phyloP scores from a whole-genome alignment of 2,113 vertebrate species.

The Aptenodytes patagonicus region DNA sequence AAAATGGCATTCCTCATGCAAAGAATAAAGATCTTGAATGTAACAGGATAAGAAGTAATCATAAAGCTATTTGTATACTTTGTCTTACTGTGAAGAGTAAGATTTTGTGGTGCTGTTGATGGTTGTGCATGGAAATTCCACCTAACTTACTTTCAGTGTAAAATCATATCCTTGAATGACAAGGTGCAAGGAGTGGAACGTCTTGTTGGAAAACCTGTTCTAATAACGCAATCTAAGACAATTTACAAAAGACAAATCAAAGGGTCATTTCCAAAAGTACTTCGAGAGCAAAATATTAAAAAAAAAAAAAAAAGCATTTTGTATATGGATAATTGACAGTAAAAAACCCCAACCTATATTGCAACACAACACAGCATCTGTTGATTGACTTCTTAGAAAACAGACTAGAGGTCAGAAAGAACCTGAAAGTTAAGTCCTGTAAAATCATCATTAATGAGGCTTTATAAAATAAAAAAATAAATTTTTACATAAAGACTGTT shows the following conservation, averaged over 20 bases:
- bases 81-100: neutral
- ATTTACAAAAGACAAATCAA: neutral
- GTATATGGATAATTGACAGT: neutral
- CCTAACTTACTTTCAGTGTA: neutral
- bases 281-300: neutral
- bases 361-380: slow-evolving; percentile 20
- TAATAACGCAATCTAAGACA: neutral
- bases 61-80: neutral
- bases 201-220: neutral
- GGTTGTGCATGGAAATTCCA: neutral
- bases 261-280: neutral
- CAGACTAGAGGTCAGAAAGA: neutral
- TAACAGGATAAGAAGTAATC: neutral
- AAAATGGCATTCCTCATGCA: neutral
- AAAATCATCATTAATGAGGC: neutral
- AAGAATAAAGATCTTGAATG: neutral
- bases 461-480: neutral
- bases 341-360: neutral
- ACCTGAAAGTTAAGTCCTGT: neutral
- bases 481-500: neutral
- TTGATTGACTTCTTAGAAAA: neutral
- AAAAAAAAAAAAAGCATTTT: neutral
- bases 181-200: neutral
- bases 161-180: neutral
- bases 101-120: neutral